A percentile compares a stretch with the other conserved stretches of the same genome.
phyloP scores from a whole-genome alignment of 2,113 vertebrate species.

The Pitta sordida region DNA sequence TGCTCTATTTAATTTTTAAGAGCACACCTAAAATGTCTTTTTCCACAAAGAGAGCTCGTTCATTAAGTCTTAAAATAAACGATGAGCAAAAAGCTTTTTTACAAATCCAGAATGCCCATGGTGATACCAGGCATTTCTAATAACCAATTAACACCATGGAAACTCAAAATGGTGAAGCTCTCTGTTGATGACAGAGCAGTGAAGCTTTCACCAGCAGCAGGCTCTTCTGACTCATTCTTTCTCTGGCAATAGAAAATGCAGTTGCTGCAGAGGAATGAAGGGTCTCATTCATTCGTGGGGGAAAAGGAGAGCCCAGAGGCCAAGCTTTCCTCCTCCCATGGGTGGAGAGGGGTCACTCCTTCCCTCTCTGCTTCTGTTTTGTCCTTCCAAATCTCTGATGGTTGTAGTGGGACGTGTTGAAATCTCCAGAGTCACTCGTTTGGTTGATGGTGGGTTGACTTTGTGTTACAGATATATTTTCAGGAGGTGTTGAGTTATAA shows the following conservation, averaged over 20 bases:
- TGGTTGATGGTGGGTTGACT: neutral
- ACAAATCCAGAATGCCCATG: neutral
- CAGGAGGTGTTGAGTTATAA: neutral
- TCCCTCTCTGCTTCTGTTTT: neutral
- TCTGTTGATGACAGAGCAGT: neutral
- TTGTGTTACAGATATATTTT: neutral
- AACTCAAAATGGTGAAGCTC: neutral
- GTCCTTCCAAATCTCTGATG: neutral
- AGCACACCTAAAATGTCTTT: neutral
- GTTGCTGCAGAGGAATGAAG: conserved; percentile 38
- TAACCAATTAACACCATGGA: neutral
- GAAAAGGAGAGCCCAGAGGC: neutral
- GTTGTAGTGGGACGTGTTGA: neutral
- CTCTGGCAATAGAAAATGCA: neutral
- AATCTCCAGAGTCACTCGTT: neutral
- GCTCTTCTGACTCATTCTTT: conserved; percentile 24
- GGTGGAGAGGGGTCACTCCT: neutral
- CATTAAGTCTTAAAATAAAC: conserved; percentile 24
- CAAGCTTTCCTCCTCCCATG: neutral
- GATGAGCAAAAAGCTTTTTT: neutral
- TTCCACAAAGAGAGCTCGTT: conserved; percentile 1
- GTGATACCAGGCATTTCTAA: conserved; percentile 10
- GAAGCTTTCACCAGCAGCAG: conserved; percentile 23
- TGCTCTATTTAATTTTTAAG: conserved; percentile 7
- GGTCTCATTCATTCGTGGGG: neutral